Base-by-base conservation (phyloP, 2,888 invertebrate species). In the Resseliella maxima region DNA sequence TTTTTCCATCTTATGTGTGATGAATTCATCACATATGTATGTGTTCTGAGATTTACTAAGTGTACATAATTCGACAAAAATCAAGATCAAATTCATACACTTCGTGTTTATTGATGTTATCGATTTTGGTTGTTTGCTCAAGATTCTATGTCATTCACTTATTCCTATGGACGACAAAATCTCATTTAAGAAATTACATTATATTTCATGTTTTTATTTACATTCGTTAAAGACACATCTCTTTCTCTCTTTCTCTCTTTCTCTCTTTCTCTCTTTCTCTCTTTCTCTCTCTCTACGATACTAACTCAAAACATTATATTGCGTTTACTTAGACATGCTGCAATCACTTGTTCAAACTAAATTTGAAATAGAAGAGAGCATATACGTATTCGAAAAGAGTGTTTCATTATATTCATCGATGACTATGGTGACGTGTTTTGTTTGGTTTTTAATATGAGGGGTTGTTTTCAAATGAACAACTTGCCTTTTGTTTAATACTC, bases 391-490 rank as follows among this genome's bases (percentile, higher is more conserved):
- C 41, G 6, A 41, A 41, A 18, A 50, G 21, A 50, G 21, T 21
- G 50, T 50, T 50, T n/a, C 27, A 24, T 59, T 72, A 10, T 35
- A 72, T 72, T 15, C 35, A 72, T 31, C 31, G 15, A 72, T 72
- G 31, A 31, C 72, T 72, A 72, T 72, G 31, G 72, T 18, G 72
- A 72, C 72, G 72, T 72, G 72, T 72, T 72, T 15, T 72, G 72
- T 72, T 72, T 72, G 72, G 12, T 24, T 1, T 31, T 31, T 15
- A 31, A 72, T 72, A 31, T 72, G 2, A 3, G 31, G 72, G 72
- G 27, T 72, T 27, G 31, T 10, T 72, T 15, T 21, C 31, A 31
- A 31, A 3, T 15, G 59, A 24, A 59, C 72, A 72, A 35, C 72
- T 72, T 72, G 72, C 31, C 15, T 31, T 31, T 72, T 31, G 72